Evolutionary conservation across 2,797 vertebrate genomes (phyloP).

Genomic region (Tinamus major): DNA sequence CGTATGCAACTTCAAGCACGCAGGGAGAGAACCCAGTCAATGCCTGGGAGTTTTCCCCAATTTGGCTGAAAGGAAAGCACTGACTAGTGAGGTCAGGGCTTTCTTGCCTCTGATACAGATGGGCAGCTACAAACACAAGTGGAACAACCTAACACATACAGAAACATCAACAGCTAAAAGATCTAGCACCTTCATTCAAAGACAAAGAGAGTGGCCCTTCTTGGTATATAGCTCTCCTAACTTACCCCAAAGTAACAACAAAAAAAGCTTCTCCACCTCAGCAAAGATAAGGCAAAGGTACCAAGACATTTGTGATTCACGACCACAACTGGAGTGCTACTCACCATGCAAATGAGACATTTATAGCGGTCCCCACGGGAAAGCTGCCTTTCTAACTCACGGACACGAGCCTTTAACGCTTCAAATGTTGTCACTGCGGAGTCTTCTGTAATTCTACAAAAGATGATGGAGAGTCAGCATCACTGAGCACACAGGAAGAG

Average conservation of each 20-base stretch:
- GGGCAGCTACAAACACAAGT: background rate
- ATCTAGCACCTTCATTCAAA: background rate
- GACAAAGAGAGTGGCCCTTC: background rate
- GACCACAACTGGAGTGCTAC: conserved; percentile 68
- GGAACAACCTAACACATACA: rapidly evolving
- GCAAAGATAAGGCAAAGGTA: conserved; percentile 15
- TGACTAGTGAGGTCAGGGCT: background rate
- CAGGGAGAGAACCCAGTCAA: background rate
- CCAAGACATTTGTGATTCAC: conserved; percentile 72
- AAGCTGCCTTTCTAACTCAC: conserved; percentile 98
- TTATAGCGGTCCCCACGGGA: conserved; percentile 98
- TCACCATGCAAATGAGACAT: conserved; percentile 99
- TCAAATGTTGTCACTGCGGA: conserved; percentile 98
- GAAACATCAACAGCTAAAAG: background rate
- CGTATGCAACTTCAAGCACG: background rate
- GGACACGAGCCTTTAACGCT: conserved; percentile 97
- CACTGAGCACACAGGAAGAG: background rate
- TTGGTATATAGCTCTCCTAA: background rate
- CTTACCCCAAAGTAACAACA: background rate
- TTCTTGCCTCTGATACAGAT: background rate
- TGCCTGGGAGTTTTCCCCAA: background rate
- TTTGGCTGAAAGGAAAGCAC: background rate
- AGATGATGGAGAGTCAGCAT: conserved; percentile 55
- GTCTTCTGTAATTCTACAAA: conserved; percentile 94
- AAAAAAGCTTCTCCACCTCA: background rate